Conservation (phyloP, 2,113 vertebrate genomes). For the Eurystomus gularis region DNA sequence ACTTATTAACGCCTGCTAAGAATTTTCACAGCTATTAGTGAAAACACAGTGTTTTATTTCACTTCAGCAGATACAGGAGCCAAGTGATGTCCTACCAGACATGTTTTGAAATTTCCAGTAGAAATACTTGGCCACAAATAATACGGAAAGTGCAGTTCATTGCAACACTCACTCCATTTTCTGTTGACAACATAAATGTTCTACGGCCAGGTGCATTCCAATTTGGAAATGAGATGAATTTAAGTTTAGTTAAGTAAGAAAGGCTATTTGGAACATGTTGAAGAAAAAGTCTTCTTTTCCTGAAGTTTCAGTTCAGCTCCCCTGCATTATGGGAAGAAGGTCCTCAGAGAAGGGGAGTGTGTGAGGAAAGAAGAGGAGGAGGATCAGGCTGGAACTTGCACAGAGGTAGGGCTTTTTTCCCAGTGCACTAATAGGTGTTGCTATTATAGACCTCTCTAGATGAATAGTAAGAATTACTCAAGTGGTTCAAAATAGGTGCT, state of each 20-base stretch:
- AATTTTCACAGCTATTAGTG: slow-evolving; percentile 45
- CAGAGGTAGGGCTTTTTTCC: not conserved
- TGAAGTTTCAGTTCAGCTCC: not conserved
- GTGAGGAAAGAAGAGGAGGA: not conserved
- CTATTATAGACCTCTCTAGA: not conserved
- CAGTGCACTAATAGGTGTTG: not conserved
- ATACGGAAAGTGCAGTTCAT: not conserved
- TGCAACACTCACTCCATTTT: not conserved
- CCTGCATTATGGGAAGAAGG: not conserved
- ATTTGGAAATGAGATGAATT: not conserved
- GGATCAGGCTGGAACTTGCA: not conserved
- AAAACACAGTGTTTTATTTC: not conserved
- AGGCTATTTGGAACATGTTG: not conserved
- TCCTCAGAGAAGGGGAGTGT: not conserved
- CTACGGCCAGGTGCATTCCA: not conserved
- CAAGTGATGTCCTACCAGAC: not conserved
- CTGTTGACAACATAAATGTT: not conserved
- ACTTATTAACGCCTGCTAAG: slow-evolving; percentile 1
- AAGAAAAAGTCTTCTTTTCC: not conserved
- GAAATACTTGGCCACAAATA: not conserved
- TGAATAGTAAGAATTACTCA: not conserved
- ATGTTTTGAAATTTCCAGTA: slow-evolving; percentile 18
- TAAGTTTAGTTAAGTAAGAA: not conserved
- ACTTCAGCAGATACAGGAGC: not conserved
- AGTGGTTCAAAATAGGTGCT: not conserved